A percentile compares a stretch with the other conserved stretches of the same genome.
Evolutionary conservation across 2,797 vertebrate species (phyloP).

Genomic region (Tadarida brasiliensis): DNA sequence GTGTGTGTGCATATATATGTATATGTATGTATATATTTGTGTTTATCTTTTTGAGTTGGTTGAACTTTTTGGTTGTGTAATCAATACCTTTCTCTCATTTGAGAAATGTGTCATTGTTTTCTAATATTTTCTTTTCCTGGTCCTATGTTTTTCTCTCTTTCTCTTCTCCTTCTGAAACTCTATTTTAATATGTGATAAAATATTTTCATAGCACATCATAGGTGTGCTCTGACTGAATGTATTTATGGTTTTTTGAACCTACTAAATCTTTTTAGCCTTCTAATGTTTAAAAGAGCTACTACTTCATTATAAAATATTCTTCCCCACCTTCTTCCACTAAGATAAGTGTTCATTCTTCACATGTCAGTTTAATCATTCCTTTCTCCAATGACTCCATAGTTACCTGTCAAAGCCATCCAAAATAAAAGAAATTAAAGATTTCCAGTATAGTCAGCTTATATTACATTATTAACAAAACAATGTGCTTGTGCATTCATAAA

Average conservation of each 20-base stretch:
- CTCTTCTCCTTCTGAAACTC: background rate
- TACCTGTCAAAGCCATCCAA: background rate
- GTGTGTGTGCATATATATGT: too few relatives aligned
- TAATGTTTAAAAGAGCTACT: background rate
- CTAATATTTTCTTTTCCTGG: background rate
- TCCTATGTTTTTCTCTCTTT: background rate
- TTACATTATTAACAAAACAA: background rate
- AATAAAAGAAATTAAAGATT: conserved; percentile 2
- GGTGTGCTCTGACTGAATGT: background rate
- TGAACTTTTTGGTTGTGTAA: background rate
- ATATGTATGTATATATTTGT: background rate
- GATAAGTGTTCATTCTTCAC: background rate
- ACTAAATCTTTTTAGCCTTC: background rate
- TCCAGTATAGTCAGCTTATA: background rate
- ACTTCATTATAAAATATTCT: conserved; percentile 11
- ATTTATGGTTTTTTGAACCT: background rate
- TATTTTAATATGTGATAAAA: background rate
- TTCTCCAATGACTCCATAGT: background rate
- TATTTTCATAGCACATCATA: background rate
- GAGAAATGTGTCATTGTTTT: background rate
- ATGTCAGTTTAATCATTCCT: background rate
- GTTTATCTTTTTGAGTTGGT: background rate
- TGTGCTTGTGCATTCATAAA: background rate
- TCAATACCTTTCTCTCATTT: background rate
- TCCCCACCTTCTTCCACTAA: background rate